Evolutionary conservation across 2,797 vertebrate genomes (phyloP).

Genomic region (Lindbergichthys nudifrons): DNA sequence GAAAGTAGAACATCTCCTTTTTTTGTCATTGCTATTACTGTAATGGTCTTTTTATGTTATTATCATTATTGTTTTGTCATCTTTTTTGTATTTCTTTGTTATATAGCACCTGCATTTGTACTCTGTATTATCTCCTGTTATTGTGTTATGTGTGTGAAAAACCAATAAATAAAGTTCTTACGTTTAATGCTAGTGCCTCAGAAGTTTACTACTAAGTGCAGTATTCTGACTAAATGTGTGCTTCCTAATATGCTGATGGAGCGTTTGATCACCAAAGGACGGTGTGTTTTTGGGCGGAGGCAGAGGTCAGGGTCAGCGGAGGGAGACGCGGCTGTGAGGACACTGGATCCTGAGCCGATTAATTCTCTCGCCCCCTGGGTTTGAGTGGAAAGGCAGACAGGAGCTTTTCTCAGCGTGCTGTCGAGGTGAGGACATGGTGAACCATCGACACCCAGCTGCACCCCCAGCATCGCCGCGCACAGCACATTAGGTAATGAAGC

Average conservation of each 20-base stretch:
- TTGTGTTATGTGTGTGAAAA: too few species aligned
- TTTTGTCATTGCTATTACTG: too few species aligned
- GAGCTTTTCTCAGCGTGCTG: constrained; percentile 70
- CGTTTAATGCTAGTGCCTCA: background rate
- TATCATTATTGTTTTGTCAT: too few species aligned
- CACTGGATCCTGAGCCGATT: constrained; percentile 73
- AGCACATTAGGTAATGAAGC: constrained; percentile 77
- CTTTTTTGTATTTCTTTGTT: too few species aligned
- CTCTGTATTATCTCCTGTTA: too few species aligned
- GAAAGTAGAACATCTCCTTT: background rate
- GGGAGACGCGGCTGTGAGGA: constrained; percentile 53
- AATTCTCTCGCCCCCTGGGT: constrained; percentile 73
- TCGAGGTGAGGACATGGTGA: constrained; percentile 67
- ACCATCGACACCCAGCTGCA: constrained; percentile 48
- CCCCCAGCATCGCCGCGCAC: constrained; percentile 48
- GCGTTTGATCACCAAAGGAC: constrained; percentile 35
- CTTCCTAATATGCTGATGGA: background rate
- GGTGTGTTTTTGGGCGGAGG: constrained; percentile 31
- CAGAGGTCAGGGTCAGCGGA: constrained; percentile 62
- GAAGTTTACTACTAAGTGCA: background rate
- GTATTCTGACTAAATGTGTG: background rate
- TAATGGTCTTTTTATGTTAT: too few species aligned
- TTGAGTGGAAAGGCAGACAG: constrained; percentile 63
- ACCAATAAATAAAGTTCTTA: too few species aligned
- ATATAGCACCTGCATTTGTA: too few species aligned